These are phyloP conservation scores for Stramonita haemastoma DNA, from an alignment of 2,888 invertebrate species.

Conservation along the genomic window DNA sequence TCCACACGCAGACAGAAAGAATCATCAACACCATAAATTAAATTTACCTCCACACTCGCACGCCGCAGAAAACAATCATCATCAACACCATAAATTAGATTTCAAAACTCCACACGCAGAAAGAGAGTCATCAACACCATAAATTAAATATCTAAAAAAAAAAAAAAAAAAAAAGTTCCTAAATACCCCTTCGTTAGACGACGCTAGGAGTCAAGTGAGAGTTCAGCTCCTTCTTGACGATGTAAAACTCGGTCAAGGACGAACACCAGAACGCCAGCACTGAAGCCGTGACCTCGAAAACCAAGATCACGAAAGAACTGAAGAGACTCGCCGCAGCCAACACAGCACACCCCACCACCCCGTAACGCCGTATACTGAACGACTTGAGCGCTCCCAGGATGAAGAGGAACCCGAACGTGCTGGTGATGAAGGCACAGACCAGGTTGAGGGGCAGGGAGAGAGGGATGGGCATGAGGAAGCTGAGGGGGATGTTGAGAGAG, in stretches of 20 bases:
- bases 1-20: too few species aligned
- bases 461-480: conserved; percentile 61
- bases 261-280: conserved; percentile 54
- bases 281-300: conserved; percentile 62
- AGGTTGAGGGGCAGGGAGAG: conserved; percentile 55
- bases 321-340: conserved; percentile 51
- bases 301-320: conserved; percentile 49
- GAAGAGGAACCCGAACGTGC: conserved; percentile 62
- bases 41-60: too few species aligned
- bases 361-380: conserved; percentile 59
- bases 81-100: neutral
- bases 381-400: conserved; percentile 66
- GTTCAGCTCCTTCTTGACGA: conserved; percentile 60
- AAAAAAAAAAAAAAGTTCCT: neutral
- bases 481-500: conserved; percentile 56
- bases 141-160: neutral
- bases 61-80: neutral
- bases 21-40: too few species aligned
- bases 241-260: conserved; percentile 60
- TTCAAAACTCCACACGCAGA: neutral
- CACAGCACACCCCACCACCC: conserved; percentile 52
- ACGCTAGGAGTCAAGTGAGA: neutral
- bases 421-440: conserved; percentile 59
- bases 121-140: neutral
- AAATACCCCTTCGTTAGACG: conserved; percentile 10